Percentiles rank a stretch among this genome's conserved stretches.
Conservation (phyloP, 2,888 invertebrate genomes). For the Ectemnius lituratus region DNA sequence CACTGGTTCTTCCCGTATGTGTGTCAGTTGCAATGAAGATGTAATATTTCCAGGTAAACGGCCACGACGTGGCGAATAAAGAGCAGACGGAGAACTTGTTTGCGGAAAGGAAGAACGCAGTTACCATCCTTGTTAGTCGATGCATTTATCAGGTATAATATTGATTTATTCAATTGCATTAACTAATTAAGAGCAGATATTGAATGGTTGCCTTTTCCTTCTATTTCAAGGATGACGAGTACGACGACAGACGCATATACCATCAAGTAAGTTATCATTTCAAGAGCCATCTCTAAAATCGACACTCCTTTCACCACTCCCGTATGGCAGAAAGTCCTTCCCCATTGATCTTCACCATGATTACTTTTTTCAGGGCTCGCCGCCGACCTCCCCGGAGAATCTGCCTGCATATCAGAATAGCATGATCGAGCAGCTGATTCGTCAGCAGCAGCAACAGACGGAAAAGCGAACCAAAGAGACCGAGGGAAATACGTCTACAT, state of each 20-base stretch:
- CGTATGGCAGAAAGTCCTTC: not conserved
- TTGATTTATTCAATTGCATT: not conserved
- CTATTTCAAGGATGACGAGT: constrained; percentile 69
- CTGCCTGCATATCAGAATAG: constrained; percentile 79
- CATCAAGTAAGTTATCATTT: constrained; percentile 67
- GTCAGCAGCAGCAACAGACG: constrained; percentile 72
- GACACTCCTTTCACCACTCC: too few relatives aligned
- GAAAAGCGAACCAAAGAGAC: constrained; percentile 70
- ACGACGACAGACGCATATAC: constrained; percentile 71
- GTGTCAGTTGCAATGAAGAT: constrained; percentile 5
- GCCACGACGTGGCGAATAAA: constrained; percentile 81
- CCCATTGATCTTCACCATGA: constrained; percentile 24
- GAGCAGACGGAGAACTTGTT: constrained; percentile 82
- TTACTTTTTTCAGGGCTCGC: constrained; percentile 63
- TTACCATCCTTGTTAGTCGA: constrained; percentile 82
- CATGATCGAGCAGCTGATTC: constrained; percentile 79
- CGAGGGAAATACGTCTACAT: constrained; percentile 62
- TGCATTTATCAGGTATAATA: constrained; percentile 79
- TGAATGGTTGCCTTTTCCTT: constrained; percentile 45
- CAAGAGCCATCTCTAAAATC: not conserved
- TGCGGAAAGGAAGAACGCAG: constrained; percentile 80
- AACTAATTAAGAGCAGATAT: not conserved
- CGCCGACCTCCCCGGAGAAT: constrained; percentile 68
- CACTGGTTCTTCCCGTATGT: constrained; percentile 16
- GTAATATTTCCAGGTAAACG: constrained; percentile 78